Evolutionary conservation across 2,888 invertebrate species (phyloP).

Genomic region (Ecliptopera silaceata): DNA sequence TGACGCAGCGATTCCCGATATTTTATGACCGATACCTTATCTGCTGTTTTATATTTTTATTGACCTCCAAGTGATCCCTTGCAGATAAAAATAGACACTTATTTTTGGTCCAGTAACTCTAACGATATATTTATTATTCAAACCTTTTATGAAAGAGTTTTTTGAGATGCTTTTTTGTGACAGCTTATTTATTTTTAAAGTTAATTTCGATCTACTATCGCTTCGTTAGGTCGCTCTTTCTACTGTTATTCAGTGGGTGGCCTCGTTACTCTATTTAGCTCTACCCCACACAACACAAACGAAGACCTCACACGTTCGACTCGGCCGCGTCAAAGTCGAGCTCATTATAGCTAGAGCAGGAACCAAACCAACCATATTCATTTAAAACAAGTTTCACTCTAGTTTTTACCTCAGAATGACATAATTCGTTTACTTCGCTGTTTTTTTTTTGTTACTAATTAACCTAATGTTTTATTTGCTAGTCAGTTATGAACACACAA

Average conservation of each 20-base stretch:
- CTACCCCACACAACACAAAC: constrained; percentile 10
- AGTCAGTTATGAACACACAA: too few species aligned
- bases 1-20: constrained; percentile 39
- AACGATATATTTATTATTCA: background rate
- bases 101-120: constrained; percentile 9
- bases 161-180: too few species aligned
- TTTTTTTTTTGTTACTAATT: too few species aligned
- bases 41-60: constrained; percentile 30
- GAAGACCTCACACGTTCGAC: constrained; percentile 16
- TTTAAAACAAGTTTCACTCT: too few species aligned
- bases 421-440: too few species aligned
- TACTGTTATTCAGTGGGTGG: background rate
- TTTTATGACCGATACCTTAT: constrained; percentile 41
- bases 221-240: background rate
- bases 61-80: constrained; percentile 24
- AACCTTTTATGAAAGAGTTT: background rate
- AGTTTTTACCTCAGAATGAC: too few species aligned
- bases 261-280: constrained; percentile 4
- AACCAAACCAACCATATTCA: background rate
- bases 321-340: constrained; percentile 20
- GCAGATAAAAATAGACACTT: constrained; percentile 23
- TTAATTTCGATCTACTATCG: background rate
- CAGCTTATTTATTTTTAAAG: too few species aligned
- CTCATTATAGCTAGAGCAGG: constrained; percentile 19
- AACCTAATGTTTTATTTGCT: too few species aligned